phyloP scores from a whole-genome alignment of 2,113 vertebrate genomes.

The Microtus oregoni region DNA sequence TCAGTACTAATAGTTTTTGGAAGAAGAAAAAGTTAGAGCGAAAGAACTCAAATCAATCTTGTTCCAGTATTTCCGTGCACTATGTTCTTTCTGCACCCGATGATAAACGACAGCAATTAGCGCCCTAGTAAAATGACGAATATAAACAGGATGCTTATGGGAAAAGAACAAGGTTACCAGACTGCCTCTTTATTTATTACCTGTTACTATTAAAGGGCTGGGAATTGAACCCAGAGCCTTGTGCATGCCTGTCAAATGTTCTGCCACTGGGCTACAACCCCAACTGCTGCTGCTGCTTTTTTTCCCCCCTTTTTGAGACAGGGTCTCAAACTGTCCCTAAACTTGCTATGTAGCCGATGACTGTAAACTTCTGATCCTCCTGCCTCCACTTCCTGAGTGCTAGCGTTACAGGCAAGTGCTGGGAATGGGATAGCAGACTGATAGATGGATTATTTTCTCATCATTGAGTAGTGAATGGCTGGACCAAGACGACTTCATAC shows the following conservation, averaged over 20 bases:
- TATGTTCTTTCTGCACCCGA: background rate
- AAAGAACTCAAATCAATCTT: conserved; percentile 28
- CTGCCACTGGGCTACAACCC: background rate
- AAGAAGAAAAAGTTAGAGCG: conserved; percentile 41
- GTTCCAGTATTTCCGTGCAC: conserved; percentile 17
- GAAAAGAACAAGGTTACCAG: background rate
- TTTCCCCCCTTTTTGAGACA: background rate
- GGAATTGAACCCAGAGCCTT: background rate
- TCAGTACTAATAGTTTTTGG: conserved; percentile 41
- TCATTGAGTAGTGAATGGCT: background rate
- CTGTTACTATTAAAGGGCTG: background rate
- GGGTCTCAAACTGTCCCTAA: background rate
- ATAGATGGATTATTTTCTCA: background rate
- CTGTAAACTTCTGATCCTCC: background rate
- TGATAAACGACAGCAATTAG: conserved; percentile 4
- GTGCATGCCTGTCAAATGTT: too few species aligned
- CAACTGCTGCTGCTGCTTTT: background rate
- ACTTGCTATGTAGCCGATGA: background rate
- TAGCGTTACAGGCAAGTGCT: background rate
- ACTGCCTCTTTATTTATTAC: background rate
- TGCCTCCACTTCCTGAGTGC: background rate
- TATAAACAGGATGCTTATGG: conserved; percentile 16
- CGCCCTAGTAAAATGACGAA: conserved; percentile 2
- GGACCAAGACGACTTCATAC: conserved; percentile 1
- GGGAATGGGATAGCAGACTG: background rate